Evolutionary conservation across 1,140 invertebrate species (phyloP).

Genomic region (Bradynema listronoti): DNA sequence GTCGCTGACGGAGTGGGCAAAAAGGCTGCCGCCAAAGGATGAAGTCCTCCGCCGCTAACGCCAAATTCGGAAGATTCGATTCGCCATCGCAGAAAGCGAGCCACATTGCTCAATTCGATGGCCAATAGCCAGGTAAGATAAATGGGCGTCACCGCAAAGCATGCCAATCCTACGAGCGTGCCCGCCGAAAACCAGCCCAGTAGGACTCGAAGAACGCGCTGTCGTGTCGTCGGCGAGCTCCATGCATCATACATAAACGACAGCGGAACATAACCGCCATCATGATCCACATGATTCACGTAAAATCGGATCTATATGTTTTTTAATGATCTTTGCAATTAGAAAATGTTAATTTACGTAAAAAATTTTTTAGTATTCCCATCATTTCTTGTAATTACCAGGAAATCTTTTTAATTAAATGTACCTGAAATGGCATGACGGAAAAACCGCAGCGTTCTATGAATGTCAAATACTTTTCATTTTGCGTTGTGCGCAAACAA

Average conservation of each 20-base stretch:
- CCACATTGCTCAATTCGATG: conserved; percentile 28
- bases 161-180: conserved; percentile 30
- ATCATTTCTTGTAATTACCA: conserved; percentile 1
- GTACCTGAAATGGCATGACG: conserved; percentile 20
- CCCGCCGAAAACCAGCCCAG: conserved; percentile 38
- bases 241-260: conserved; percentile 13
- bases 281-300: conserved; percentile 8
- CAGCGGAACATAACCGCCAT: neutral
- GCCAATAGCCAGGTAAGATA: conserved; percentile 39
- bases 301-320: conserved; percentile 22
- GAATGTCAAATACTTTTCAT: conserved; percentile 21
- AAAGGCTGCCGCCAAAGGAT: neutral
- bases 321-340: neutral
- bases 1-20: neutral
- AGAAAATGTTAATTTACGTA: neutral
- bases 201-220: neutral
- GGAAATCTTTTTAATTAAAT: too few relatives aligned
- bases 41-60: too few relatives aligned
- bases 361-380: neutral
- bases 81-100: conserved; percentile 15
- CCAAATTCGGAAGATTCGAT: too few relatives aligned
- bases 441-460: conserved; percentile 26
- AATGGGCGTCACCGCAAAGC: conserved; percentile 41
- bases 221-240: conserved; percentile 9
- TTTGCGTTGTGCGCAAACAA: conserved; percentile 23